Evolutionary conservation across 2,113 vertebrate genomes (phyloP), one percentile per base, ranked within the genome.

Genomic region (Todiramphus saurophagus): DNA sequence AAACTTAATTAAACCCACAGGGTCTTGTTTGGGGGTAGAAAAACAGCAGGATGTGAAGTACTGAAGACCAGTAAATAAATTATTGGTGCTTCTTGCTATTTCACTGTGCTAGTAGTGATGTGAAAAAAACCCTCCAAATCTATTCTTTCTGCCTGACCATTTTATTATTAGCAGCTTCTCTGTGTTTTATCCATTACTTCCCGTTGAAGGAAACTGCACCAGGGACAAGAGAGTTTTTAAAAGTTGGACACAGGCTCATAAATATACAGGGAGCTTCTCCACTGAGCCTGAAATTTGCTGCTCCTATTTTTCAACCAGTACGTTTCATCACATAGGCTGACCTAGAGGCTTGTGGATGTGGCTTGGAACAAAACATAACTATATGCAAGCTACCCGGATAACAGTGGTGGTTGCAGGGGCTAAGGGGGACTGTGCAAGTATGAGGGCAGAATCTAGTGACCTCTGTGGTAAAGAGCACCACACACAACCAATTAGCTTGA

Each of bases 1-100:
- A 94, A 93, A 73, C 91, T 87, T 96, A 96, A 97, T 97, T 95
- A 95, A 95, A 89, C 77, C 96, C 95, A 67, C 66, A 92, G 94
- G 94, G 91, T 94, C 96, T 95, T 96, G 87, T 97, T 94, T 96
- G 89, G 62, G 80, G 74, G 63, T 87, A 82, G 87, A 92, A 96
- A 91, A 96, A 35, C 81, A 94, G 81, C 92, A 89, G 77, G 75
- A 77, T 89, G 24, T 69, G 91, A 80, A 87, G 72, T 87, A 58
- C 37, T 76, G 81, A 91, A 89, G 94, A 55, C 70, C 63, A 63
- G 74, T 91, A 96, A 96, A 96, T 96, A 96, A 96, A 96, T 94
- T 92, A 91, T 79, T 91, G 83, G 70, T 66, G 19, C 37, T 83
- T 1, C 55, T 96, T 92, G 80, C 74, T 87, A 66, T 88, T 89